Percentiles rank a stretch among this genome's conserved stretches.
phyloP scores from a whole-genome alignment of 2,888 invertebrate species.

The Lymantria dispar region DNA sequence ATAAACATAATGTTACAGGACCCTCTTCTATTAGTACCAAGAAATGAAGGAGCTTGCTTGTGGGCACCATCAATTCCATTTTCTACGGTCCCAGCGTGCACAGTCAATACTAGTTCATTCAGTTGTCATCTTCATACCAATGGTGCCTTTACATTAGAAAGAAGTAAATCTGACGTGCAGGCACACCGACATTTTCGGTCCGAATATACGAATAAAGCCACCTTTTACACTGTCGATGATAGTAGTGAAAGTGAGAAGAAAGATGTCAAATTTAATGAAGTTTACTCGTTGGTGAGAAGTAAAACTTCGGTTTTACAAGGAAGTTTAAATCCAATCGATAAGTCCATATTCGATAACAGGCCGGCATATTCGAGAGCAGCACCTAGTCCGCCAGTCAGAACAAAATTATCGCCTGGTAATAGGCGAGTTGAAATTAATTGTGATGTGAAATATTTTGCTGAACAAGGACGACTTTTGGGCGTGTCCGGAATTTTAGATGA shows the following conservation, averaged over 20 bases:
- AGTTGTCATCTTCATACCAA: conserved; percentile 74
- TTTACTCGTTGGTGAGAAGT: conserved; percentile 63
- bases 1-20: conserved; percentile 53
- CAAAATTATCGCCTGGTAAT: conserved; percentile 58
- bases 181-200: conserved; percentile 54
- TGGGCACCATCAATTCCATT: conserved; percentile 75
- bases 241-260: conserved; percentile 26
- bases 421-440: conserved; percentile 42
- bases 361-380: conserved; percentile 66
- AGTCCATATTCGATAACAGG: conserved; percentile 68
- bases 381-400: conserved; percentile 73
- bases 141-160: conserved; percentile 66
- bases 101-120: conserved; percentile 66
- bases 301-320: conserved; percentile 62
- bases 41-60: conserved; percentile 82
- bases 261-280: conserved; percentile 40
- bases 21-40: conserved; percentile 82
- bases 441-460: conserved; percentile 48
- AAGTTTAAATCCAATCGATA: conserved; percentile 48
- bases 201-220: conserved; percentile 55
- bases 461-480: conserved; percentile 54
- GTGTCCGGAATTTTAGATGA: conserved; percentile 61
- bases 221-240: conserved; percentile 60
- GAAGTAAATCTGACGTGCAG: conserved; percentile 74
- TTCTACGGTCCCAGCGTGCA: conserved; percentile 68